Evolutionary conservation across 2,113 vertebrate genomes (phyloP).

Genomic region (Suricata suricatta): DNA sequence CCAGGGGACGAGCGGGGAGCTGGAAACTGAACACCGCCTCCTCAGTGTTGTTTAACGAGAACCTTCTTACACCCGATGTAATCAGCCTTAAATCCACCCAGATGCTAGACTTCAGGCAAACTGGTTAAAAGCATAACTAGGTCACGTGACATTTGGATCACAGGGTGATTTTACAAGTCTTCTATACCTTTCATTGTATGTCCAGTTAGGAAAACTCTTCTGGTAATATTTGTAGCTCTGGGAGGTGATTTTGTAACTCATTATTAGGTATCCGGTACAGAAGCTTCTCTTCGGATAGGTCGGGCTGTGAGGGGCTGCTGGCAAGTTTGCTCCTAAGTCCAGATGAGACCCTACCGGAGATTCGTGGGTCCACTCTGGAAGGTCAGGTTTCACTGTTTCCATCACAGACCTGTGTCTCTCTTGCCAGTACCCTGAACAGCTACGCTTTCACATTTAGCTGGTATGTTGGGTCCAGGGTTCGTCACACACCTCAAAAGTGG

Average conservation of each 20-base stretch:
- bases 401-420: background rate
- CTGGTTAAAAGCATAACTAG: background rate
- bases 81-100: background rate
- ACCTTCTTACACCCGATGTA: background rate
- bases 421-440: background rate
- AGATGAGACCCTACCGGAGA: accelerated
- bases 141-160: background rate
- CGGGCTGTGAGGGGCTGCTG: background rate
- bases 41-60: background rate
- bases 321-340: background rate
- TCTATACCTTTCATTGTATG: background rate
- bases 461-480: background rate
- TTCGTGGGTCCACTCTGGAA: accelerated
- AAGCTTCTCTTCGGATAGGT: background rate
- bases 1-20: background rate
- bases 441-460: background rate
- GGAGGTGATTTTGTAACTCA: background rate
- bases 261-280: background rate
- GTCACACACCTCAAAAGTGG: background rate
- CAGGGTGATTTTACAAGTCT: background rate
- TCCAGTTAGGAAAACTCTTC: background rate
- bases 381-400: background rate
- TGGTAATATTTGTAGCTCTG: background rate
- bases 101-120: background rate
- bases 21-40: background rate